Conservation (phyloP, 2,888 invertebrate species). For the Oligia fasciuncula region DNA sequence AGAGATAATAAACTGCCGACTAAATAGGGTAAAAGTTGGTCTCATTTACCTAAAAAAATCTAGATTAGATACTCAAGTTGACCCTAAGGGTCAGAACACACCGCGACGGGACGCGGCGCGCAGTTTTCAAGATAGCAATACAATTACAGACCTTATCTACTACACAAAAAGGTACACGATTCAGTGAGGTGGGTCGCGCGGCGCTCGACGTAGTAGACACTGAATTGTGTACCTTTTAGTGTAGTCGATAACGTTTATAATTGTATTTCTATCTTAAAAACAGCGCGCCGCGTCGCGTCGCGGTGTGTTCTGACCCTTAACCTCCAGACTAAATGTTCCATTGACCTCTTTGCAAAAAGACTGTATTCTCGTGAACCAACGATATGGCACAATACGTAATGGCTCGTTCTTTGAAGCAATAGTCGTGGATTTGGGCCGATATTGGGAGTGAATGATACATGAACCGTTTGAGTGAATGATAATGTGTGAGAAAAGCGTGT, state of each 20-base stretch:
- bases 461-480: constrained; percentile 41
- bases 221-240: no score
- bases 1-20: constrained; percentile 33
- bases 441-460: constrained; percentile 46
- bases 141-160: no score
- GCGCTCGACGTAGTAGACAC: no score
- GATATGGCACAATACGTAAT: constrained; percentile 63
- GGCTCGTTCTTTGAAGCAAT: constrained; percentile 38
- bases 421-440: constrained; percentile 27
- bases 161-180: no score
- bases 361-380: constrained; percentile 34
- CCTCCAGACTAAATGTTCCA: constrained; percentile 46
- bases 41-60: constrained; percentile 43
- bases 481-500: not conserved
- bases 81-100: constrained; percentile 27
- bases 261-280: no score
- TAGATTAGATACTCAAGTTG: constrained; percentile 35
- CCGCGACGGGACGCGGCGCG: no score
- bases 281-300: no score
- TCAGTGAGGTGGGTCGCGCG: no score
- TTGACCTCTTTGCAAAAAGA: constrained; percentile 55
- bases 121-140: no score
- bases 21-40: constrained; percentile 26
- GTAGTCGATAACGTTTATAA: no score
- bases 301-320: constrained; percentile 30